Evolutionary conservation across 2,797 vertebrate species (phyloP).

Genomic region (Gallinago solitaria): DNA sequence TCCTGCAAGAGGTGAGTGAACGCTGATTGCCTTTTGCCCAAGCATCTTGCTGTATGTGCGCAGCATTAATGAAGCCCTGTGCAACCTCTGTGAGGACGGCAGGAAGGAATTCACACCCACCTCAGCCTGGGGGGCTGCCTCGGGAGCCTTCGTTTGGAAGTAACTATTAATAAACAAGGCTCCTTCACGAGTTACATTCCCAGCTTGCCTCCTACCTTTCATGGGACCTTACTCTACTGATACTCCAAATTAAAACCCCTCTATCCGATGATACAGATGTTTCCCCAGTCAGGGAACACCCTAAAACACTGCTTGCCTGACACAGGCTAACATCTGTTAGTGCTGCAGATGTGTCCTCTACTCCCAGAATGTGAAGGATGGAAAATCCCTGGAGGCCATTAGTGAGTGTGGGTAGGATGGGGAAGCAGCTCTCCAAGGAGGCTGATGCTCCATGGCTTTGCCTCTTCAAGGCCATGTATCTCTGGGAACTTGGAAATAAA

Average conservation of each 20-base stretch:
- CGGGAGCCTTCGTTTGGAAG: neutral
- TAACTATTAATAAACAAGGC: fast-evolving
- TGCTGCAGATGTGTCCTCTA: neutral
- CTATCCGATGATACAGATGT: neutral
- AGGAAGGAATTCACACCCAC: neutral
- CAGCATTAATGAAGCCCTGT: neutral
- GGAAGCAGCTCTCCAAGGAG: neutral
- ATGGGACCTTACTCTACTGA: neutral
- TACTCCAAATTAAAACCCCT: neutral
- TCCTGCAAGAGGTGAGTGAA: conserved; percentile 89
- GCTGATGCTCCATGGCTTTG: neutral
- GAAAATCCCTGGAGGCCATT: neutral
- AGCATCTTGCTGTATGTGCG: neutral
- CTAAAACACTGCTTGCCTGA: neutral
- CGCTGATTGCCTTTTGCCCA: neutral
- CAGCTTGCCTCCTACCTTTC: neutral
- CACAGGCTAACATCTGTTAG: neutral
- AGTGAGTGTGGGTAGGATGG: fast-evolving
- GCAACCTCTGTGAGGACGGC: neutral
- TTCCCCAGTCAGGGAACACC: neutral
- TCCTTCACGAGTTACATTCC: neutral
- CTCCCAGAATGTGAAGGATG: neutral
- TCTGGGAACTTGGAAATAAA: neutral
- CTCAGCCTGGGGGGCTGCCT: fast-evolving
- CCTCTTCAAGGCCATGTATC: neutral